A percentile compares a stretch with the other conserved stretches of the same genome.
phyloP scores from a whole-genome alignment of 2,888 invertebrate species.

The Tanaodytes sp. region DNA sequence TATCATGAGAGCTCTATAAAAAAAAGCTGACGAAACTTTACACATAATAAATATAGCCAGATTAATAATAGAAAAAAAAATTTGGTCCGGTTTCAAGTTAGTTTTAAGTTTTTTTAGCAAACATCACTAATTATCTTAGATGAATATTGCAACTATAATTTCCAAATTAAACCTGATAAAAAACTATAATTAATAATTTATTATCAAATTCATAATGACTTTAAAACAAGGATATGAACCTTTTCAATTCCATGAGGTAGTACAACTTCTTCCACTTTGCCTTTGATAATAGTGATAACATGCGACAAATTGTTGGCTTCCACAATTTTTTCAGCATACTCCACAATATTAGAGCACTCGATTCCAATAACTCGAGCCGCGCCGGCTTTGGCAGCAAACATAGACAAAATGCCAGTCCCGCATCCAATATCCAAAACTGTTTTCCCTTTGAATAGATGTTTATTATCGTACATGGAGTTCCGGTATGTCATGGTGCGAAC shows the following conservation, averaged over 20 bases:
- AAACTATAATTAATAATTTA: no score
- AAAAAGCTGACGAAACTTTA: no score
- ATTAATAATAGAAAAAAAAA: no score
- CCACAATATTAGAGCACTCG: conserved; percentile 98
- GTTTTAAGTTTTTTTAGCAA: no score
- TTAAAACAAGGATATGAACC: no score
- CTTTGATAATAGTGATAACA: conserved; percentile 88
- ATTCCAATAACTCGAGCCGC: conserved; percentile 96
- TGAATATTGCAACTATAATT: no score
- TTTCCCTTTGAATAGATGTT: conserved; percentile 95
- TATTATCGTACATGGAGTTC: conserved; percentile 99
- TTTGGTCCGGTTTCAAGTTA: no score
- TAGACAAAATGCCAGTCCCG: conserved; percentile 98
- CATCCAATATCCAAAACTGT: conserved; percentile 98
- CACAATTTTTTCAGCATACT: conserved; percentile 96
- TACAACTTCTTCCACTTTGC: conserved; percentile 95
- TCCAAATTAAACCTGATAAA: no score
- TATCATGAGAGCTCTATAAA: no score
- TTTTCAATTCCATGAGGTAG: conserved; percentile 90
- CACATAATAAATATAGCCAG: no score
- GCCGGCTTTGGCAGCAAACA: conserved; percentile 99
- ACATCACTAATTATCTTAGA: no score
- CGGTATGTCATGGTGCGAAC: conserved; percentile 98
- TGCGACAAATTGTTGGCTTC: conserved; percentile 87
- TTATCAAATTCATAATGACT: no score